Evolutionary conservation across 2,888 invertebrate genomes (phyloP).

Genomic region (Tillus elongatus): DNA sequence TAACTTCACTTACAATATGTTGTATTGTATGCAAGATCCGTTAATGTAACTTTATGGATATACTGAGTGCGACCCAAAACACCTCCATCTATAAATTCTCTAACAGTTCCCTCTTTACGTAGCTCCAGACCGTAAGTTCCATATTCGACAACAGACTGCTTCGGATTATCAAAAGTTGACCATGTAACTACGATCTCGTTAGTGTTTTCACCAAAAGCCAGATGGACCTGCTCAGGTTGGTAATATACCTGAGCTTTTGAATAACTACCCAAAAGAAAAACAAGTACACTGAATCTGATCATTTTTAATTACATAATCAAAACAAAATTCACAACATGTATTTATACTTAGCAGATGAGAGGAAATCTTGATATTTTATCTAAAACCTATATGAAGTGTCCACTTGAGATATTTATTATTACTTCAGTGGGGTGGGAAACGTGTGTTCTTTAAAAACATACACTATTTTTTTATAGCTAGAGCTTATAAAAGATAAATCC

Average conservation of each 20-base stretch:
- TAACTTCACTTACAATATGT: constrained; percentile 50
- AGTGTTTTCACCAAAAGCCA: constrained; percentile 55
- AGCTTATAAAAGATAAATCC: too few relatives aligned
- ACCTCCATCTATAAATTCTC: constrained; percentile 69
- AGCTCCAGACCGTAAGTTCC: constrained; percentile 53
- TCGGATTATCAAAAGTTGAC: constrained; percentile 65
- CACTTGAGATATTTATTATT: too few relatives aligned
- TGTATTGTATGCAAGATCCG: constrained; percentile 51
- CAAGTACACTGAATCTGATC: too few relatives aligned
- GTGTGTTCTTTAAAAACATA: too few relatives aligned
- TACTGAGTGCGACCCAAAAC: constrained; percentile 53
- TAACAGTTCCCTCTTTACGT: constrained; percentile 48
- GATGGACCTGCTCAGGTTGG: constrained; percentile 61
- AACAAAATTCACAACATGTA: too few relatives aligned
- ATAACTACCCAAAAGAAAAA: too few relatives aligned
- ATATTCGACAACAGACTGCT: constrained; percentile 64
- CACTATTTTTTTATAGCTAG: too few relatives aligned
- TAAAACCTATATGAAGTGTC: too few relatives aligned
- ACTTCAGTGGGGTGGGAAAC: too few relatives aligned
- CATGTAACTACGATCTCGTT: constrained; percentile 72
- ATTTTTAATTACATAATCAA: too few relatives aligned
- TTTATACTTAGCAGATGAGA: too few relatives aligned
- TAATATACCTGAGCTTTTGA: constrained; percentile 41
- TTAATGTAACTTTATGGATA: constrained; percentile 65
- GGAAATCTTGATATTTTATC: too few relatives aligned